Percentiles rank a stretch among this genome's conserved stretches.
These are phyloP conservation scores for Fregata magnificens DNA, from an alignment of 2,113 vertebrate genomes.

Conservation along the genomic window DNA sequence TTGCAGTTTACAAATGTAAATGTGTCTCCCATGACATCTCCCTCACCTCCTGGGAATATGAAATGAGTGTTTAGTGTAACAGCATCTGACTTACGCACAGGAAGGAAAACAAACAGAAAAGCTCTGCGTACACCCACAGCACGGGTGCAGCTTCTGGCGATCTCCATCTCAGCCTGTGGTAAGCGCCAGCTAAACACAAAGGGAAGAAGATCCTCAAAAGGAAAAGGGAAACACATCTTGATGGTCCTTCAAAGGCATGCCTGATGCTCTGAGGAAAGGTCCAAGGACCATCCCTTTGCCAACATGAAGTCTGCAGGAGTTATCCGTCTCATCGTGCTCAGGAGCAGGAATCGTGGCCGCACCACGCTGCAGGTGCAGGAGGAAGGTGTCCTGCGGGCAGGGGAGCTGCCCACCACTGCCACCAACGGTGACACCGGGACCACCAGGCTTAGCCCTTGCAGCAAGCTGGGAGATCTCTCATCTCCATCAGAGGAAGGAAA, in stretches of 20 bases:
- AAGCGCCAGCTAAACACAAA: not conserved
- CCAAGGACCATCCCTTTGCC: not conserved
- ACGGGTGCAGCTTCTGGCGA: not conserved
- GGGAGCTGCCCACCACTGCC: not conserved
- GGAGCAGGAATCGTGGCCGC: not conserved
- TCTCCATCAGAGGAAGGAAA: not conserved
- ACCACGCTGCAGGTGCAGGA: not conserved
- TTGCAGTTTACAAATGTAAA: constrained; percentile 47
- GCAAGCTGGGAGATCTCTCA: not conserved
- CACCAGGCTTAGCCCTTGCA: not conserved
- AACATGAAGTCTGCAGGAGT: not conserved
- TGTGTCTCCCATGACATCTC: constrained; percentile 1
- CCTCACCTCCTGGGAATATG: not conserved
- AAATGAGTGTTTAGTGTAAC: not conserved
- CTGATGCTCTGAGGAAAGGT: not conserved
- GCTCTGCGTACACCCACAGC: not conserved
- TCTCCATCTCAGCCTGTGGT: not conserved
- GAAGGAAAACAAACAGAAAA: not conserved
- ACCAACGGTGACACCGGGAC: not conserved
- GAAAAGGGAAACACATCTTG: not conserved
- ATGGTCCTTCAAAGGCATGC: not conserved
- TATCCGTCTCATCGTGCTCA: fast-evolving
- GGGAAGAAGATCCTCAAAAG: not conserved
- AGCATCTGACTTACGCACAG: not conserved
- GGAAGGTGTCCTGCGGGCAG: fast-evolving